Evolutionary conservation across 2,113 vertebrate genomes (phyloP), one percentile per base, ranked within the genome.

Genomic region (Capreolus pygargus): DNA sequence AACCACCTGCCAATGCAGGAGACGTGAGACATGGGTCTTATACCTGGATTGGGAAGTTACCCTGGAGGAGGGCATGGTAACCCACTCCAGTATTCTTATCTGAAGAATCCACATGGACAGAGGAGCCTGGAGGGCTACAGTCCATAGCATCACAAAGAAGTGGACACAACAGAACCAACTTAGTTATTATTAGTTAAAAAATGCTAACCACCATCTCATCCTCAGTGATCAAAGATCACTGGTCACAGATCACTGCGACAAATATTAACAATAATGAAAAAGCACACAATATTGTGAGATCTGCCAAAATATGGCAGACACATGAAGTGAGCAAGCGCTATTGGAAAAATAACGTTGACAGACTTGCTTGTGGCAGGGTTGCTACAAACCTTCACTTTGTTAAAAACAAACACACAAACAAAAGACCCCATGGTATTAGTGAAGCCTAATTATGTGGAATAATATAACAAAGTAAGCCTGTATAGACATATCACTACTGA

Each of bases 1-100:
- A 76, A 2, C 36, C 5, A 0, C 36, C 70, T 76, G 70, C 36
- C 70, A 43, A 12, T 13, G 70, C 70, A 76, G 23, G 70, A 74
- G 70, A 43, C 0, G 0, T 43, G 70, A 43, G 21, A 76, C 23
- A 70, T 0, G 6, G 70, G 70, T 43, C 12, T 43, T 13, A 43
- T 43, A 23, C 0, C 6, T 14, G 12, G 70, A 25, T 43, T 43
- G 39, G 70, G 6, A 76, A 27, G 23, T 27, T 27, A n/a, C 70
- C 36, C 70, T 43, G 21, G 23, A 76, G 70, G 6, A 76, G 23
- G 70, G 70, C 6, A 27, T 43, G 70, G 36, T 36, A 76, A 43
- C 70, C 70, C 70, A 76, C 6, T 76, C 70, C 21, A 43, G 70
- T 43, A 74, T 74, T 74, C 36, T 43, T 76, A 23, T 43, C 70